Conservation (phyloP, 2,888 invertebrate species). For the Gari tellinella region DNA sequence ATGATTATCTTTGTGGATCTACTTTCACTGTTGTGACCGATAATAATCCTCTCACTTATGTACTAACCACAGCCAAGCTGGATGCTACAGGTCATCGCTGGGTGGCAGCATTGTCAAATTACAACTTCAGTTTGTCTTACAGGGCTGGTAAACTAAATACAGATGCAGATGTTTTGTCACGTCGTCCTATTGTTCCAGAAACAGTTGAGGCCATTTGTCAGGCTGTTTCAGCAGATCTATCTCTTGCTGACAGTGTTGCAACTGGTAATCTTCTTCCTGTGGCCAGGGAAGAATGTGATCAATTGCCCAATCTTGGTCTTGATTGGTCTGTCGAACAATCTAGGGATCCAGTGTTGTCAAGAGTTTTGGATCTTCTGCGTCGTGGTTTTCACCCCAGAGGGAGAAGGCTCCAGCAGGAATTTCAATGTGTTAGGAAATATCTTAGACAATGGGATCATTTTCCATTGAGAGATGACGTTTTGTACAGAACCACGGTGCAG, state of each 20-base stretch:
- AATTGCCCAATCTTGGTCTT: no score
- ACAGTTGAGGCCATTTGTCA: no score
- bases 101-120: constrained; percentile 25
- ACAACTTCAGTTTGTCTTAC: constrained; percentile 15
- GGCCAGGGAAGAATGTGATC: no score
- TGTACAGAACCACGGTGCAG: constrained; percentile 9
- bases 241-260: no score
- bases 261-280: no score
- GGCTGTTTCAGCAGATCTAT: no score
- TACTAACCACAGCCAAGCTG: constrained; percentile 25
- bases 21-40: no score
- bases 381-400: constrained; percentile 23
- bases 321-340: no score
- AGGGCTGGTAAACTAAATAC: constrained; percentile 11
- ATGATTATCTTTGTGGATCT: constrained; percentile 33
- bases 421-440: no score
- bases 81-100: constrained; percentile 34
- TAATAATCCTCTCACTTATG: no score
- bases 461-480: constrained; percentile 18
- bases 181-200: background rate
- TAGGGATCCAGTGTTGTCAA: no score
- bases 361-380: constrained; percentile 1
- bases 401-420: background rate
- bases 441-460: constrained; percentile 20
- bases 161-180: constrained; percentile 24